phyloP scores from a whole-genome alignment of 1,140 invertebrate species.

The Drosophila nebulosa region DNA sequence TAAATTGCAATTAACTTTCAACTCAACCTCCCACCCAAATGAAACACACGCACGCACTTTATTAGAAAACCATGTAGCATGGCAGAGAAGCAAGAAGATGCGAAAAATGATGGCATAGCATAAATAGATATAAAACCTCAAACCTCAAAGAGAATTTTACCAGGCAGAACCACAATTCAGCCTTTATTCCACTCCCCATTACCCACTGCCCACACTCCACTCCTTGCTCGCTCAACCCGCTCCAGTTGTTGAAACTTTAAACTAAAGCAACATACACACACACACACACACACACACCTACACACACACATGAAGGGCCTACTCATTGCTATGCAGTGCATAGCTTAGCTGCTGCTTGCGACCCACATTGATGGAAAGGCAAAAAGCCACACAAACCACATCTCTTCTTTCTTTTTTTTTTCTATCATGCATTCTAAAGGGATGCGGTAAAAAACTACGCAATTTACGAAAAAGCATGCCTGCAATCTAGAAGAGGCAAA shows the following conservation, averaged over 20 bases:
- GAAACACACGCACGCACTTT: constrained; percentile 48
- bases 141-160: constrained; percentile 56
- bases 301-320: constrained; percentile 1
- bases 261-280: constrained; percentile 47
- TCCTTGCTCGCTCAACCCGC: background rate
- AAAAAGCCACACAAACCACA: constrained; percentile 19
- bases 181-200: background rate
- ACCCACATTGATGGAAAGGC: constrained; percentile 58
- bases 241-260: constrained; percentile 44
- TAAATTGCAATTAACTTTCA: constrained; percentile 63
- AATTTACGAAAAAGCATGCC: constrained; percentile 47
- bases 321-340: constrained; percentile 64
- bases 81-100: constrained; percentile 13
- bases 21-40: background rate
- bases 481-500: constrained; percentile 32
- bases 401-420: constrained; percentile 33
- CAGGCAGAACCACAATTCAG: constrained; percentile 31
- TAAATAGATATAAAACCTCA: constrained; percentile 52
- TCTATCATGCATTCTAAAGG: constrained; percentile 34
- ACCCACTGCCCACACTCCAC: too few relatives aligned
- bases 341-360: constrained; percentile 28
- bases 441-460: constrained; percentile 56
- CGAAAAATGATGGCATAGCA: background rate
- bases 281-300: background rate
- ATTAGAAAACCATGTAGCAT: constrained; percentile 55